Percentiles rank a stretch among this genome's conserved stretches.
Conservation (phyloP, 2,113 vertebrate species). For the Chaetodon auriga region DNA sequence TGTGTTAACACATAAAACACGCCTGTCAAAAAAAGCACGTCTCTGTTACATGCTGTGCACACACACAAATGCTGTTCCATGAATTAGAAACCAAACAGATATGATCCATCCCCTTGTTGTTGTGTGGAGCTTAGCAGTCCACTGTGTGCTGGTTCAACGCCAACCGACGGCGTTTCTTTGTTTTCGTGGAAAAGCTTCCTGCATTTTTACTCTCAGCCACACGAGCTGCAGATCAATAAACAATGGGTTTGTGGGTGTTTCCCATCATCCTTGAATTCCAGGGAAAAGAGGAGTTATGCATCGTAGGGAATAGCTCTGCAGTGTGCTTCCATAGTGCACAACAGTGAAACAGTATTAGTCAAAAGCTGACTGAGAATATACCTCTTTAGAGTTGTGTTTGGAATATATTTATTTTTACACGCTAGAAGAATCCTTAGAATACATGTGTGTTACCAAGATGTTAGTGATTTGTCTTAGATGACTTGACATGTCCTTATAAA, state of each 20-base stretch:
- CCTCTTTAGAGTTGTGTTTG: too few species aligned
- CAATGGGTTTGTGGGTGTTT: conserved; percentile 10
- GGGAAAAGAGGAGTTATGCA: not conserved
- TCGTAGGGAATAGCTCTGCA: not conserved
- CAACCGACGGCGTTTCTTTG: not conserved
- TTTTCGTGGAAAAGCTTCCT: conserved; percentile 15
- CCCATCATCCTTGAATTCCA: conserved; percentile 1
- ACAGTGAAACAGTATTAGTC: too few species aligned
- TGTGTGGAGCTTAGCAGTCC: not conserved
- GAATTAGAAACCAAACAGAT: not conserved
- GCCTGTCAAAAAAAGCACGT: not conserved
- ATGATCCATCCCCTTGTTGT: not conserved
- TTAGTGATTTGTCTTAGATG: too few species aligned
- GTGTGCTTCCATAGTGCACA: not conserved
- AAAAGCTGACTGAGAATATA: not conserved
- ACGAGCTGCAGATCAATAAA: not conserved
- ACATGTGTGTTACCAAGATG: not conserved
- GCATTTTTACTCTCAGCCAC: not conserved
- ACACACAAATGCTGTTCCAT: not conserved
- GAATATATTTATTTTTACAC: not conserved
- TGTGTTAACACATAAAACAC: not conserved
- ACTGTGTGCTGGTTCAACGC: not conserved
- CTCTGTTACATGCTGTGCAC: not conserved
- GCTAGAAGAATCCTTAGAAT: not conserved
- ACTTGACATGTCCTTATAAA: not conserved